Evolutionary conservation across 2,797 vertebrate genomes (phyloP).

Genomic region (Sciurus carolinensis): DNA sequence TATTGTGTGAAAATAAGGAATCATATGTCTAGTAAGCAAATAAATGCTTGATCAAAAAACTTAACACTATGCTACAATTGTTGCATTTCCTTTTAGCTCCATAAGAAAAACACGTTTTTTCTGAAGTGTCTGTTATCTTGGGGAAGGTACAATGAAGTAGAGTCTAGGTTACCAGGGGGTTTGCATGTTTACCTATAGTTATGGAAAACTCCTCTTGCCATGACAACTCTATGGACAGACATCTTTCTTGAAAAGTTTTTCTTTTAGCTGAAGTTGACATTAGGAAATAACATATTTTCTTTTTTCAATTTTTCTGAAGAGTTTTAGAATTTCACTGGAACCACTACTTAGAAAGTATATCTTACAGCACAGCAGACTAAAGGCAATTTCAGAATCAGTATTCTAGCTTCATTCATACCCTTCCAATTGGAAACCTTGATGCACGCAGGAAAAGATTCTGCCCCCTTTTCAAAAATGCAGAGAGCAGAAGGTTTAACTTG

Average conservation of each 20-base stretch:
- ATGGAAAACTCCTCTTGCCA: constrained; percentile 66
- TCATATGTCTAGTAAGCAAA: constrained; percentile 85
- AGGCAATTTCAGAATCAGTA: constrained; percentile 76
- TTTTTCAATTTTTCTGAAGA: constrained; percentile 47
- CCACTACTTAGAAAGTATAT: constrained; percentile 66
- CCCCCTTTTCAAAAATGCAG: neutral
- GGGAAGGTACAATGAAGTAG: constrained; percentile 81
- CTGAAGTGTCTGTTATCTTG: constrained; percentile 77
- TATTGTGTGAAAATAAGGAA: constrained; percentile 83
- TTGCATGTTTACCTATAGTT: constrained; percentile 78
- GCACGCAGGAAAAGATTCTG: constrained; percentile 36
- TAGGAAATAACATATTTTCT: constrained; percentile 74
- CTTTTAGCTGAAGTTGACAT: constrained; percentile 62
- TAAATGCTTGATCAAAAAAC: constrained; percentile 83
- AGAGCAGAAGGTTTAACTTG: constrained; percentile 54
- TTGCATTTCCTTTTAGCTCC: constrained; percentile 75
- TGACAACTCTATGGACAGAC: constrained; percentile 71
- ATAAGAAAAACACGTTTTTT: constrained; percentile 76
- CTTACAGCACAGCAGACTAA: constrained; percentile 40
- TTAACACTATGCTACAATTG: constrained; percentile 75
- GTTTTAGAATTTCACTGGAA: constrained; percentile 66
- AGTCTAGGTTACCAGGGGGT: constrained; percentile 68
- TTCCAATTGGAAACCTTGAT: constrained; percentile 73
- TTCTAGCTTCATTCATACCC: neutral
- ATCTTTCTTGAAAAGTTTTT: constrained; percentile 57